Evolutionary conservation across 1,140 invertebrate genomes (phyloP), one percentile per base, ranked within the genome.

Genomic region (Parasteatoda tepidariorum): DNA sequence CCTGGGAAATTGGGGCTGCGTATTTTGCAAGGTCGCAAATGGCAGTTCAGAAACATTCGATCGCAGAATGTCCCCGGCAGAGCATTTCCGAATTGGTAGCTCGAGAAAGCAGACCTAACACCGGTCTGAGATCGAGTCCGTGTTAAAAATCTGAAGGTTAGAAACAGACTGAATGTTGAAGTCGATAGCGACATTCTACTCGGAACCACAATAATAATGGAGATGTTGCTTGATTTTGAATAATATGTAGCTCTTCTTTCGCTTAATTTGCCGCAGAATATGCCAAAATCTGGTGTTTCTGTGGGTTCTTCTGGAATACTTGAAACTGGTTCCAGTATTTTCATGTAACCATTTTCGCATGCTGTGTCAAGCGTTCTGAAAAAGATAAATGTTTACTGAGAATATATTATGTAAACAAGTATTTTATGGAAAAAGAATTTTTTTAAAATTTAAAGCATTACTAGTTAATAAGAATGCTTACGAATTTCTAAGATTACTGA

Each of bases 1-100:
- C 85, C 85, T 24, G 85, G 85, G 24, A 82, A 86, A 57, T 86
- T 86, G 5, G 85, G 85, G 26, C 83, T 85, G 0, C 85, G 55
- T 11, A 86, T 41, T 54, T 57, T 75, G 41, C 85, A 86, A 18
- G 68, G 71, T 3, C 75, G 54, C 2, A 24, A 38, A 55, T 84
- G 33, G 38, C 85, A 86, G 64, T 86, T 82, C 6, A 75, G 48
- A 33, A 85, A 86, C 30, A 83, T 70, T n/a, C 85, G 30, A 48
- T 86, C 85, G 38, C 85, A 86, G 54, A 78, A 84, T 4, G 73
- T 84, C 6, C 82, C 75, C 3, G 82, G 57, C 7, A 85, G 26
- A 9, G 71, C 55, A 41, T 62, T 83, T 9, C 83, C 74, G 33
- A 67, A 61, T 31, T 82, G 48, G 30, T 71, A 30, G 7, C 24